A percentile compares a stretch with the other conserved stretches of the same genome.
Evolutionary conservation across 2,797 vertebrate species (phyloP).

Genomic region (Melanitta fusca): DNA sequence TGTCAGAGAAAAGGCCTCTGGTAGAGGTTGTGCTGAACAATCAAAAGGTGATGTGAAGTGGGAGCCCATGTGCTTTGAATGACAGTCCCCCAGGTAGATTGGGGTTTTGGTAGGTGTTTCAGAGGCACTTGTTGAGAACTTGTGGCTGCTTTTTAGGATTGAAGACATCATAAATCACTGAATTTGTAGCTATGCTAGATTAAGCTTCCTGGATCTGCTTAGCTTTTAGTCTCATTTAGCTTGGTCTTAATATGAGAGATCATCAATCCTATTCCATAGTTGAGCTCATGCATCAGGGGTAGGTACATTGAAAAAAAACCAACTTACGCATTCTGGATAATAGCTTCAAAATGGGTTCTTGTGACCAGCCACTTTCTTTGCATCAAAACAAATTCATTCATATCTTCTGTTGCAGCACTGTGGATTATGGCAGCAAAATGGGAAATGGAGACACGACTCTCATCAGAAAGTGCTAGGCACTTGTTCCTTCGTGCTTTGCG

Average conservation of each 20-base stretch:
- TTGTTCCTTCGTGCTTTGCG: slow-evolving; percentile 94
- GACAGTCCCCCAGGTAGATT: not conserved
- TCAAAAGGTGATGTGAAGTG: not conserved
- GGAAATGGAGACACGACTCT: slow-evolving; percentile 93
- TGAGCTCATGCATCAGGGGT: not conserved
- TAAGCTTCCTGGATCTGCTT: not conserved
- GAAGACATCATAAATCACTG: not conserved
- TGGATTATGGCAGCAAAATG: slow-evolving; percentile 99
- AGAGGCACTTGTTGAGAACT: not conserved
- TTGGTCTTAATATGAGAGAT: not conserved
- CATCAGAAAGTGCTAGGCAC: slow-evolving; percentile 93
- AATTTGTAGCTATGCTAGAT: not conserved
- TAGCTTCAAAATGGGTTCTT: not conserved
- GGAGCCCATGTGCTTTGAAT: not conserved
- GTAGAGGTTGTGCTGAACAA: not conserved
- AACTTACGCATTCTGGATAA: not conserved
- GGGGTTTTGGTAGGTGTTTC: not conserved
- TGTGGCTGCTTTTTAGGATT: not conserved
- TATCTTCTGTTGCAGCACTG: slow-evolving; percentile 79
- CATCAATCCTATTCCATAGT: not conserved
- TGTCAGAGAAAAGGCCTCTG: not conserved
- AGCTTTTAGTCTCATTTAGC: not conserved
- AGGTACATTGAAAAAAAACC: not conserved
- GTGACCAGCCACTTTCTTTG: not conserved
- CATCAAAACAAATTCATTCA: not conserved